Evolutionary conservation across 2,888 invertebrate species (phyloP).

Genomic region (Sinhomidia bicolor): DNA sequence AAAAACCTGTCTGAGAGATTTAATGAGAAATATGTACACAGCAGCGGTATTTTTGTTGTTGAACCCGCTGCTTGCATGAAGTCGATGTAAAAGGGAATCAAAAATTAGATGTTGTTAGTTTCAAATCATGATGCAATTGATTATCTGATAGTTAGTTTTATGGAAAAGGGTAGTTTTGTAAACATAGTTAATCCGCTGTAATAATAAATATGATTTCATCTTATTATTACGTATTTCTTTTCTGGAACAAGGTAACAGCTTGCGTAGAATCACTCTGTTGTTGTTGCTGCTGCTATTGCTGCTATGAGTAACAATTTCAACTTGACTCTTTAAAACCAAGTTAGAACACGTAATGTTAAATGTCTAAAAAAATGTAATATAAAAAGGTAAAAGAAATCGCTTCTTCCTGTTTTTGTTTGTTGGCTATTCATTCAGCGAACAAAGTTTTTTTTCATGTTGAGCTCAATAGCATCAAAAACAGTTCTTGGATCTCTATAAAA

Average conservation of each 20-base stretch:
- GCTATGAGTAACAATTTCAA: background rate
- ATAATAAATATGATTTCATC: conserved; percentile 12
- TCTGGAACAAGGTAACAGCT: conserved; percentile 65
- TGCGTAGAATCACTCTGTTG: background rate
- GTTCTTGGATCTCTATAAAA: conserved; percentile 3
- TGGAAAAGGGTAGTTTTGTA: background rate
- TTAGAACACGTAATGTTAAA: background rate
- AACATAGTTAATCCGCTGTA: conserved; percentile 6
- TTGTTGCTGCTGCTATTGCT: background rate
- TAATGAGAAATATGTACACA: background rate
- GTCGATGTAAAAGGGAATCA: background rate
- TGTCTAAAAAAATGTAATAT: background rate
- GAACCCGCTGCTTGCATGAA: background rate
- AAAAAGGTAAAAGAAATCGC: too few species aligned
- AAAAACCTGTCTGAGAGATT: background rate
- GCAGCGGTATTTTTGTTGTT: background rate
- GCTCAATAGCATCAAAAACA: background rate
- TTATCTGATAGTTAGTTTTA: background rate
- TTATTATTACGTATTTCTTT: conserved; percentile 44
- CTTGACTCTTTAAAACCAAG: conserved; percentile 23
- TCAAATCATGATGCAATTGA: background rate
- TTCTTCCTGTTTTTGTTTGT: background rate
- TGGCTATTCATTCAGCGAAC: background rate
- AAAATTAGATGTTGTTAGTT: background rate
- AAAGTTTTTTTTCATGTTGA: conserved; percentile 2